Conservation (phyloP, 2,113 vertebrate species). For the Excalfactoria chinensis region DNA sequence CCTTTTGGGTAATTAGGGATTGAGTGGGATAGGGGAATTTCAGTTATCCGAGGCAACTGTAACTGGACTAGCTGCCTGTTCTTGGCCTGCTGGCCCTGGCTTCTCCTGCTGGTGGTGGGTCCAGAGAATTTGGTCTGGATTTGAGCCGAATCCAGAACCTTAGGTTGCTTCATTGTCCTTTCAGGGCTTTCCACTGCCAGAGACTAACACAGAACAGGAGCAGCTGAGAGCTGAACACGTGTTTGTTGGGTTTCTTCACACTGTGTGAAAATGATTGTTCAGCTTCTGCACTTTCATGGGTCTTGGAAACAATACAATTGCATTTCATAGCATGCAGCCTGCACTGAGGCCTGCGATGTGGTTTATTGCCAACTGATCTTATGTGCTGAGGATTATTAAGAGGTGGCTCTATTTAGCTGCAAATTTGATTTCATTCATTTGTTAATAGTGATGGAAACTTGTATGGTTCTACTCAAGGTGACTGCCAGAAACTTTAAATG, state of each 20-base stretch:
- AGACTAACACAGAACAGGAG: not conserved
- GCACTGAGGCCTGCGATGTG: too few species aligned
- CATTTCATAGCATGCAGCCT: not conserved
- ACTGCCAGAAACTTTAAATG: not conserved
- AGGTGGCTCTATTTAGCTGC: not conserved
- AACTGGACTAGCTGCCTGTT: not conserved
- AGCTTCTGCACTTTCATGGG: not conserved
- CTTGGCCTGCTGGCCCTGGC: not conserved
- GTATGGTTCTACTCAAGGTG: not conserved
- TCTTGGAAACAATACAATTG: not conserved
- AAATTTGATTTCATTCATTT: not conserved
- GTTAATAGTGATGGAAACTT: not conserved
- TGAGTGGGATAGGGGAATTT: not conserved
- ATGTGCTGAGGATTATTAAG: not conserved
- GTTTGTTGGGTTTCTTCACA: not conserved
- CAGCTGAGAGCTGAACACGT: accelerated
- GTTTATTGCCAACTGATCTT: accelerated
- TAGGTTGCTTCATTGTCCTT: not conserved
- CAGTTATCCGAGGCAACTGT: not conserved
- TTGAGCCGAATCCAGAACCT: not conserved
- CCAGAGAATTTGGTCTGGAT: not conserved
- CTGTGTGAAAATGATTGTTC: not conserved
- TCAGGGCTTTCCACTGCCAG: not conserved
- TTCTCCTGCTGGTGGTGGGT: not conserved
- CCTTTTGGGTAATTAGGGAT: not conserved